phyloP scores from a whole-genome alignment of 2,797 vertebrate genomes.

The Hyperoplus immaculatus region DNA sequence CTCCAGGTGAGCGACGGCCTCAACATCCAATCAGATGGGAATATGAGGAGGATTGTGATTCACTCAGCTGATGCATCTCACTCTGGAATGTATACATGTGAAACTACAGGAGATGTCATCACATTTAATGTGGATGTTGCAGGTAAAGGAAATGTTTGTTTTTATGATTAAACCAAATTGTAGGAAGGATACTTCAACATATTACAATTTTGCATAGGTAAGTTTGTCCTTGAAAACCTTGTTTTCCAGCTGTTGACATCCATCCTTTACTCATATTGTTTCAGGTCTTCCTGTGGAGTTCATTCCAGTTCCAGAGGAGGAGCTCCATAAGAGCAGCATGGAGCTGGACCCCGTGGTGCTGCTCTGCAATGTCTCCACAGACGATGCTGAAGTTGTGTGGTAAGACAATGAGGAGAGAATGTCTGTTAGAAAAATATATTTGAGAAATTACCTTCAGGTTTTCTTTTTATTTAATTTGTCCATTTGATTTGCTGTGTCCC shows the following conservation, averaged over 20 bases:
- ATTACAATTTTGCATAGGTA: background rate
- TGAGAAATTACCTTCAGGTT: background rate
- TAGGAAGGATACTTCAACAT: background rate
- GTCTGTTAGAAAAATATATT: background rate
- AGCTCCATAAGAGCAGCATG: constrained; percentile 83
- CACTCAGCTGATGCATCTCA: constrained; percentile 77
- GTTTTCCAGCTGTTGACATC: background rate
- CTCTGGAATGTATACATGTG: constrained; percentile 83
- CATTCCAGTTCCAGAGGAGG: constrained; percentile 72
- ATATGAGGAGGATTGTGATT: constrained; percentile 85
- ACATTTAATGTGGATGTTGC: constrained; percentile 81
- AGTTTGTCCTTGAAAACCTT: background rate
- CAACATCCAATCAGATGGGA: constrained; percentile 83
- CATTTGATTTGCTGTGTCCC: constrained; percentile 5
- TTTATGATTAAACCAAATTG: background rate
- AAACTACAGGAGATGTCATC: constrained; percentile 73
- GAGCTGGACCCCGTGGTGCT: constrained; percentile 89
- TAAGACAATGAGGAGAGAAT: constrained; percentile 32
- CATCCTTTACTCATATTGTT: background rate
- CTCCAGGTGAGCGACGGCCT: constrained; percentile 71
- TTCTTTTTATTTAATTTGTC: background rate
- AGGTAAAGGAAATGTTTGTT: constrained; percentile 58
- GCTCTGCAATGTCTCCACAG: constrained; percentile 87
- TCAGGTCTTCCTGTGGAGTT: constrained; percentile 82
- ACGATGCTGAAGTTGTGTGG: constrained; percentile 84